These are phyloP conservation scores for Morus bassanus DNA, from an alignment of 2,797 vertebrate genomes.

Conservation along the genomic window DNA sequence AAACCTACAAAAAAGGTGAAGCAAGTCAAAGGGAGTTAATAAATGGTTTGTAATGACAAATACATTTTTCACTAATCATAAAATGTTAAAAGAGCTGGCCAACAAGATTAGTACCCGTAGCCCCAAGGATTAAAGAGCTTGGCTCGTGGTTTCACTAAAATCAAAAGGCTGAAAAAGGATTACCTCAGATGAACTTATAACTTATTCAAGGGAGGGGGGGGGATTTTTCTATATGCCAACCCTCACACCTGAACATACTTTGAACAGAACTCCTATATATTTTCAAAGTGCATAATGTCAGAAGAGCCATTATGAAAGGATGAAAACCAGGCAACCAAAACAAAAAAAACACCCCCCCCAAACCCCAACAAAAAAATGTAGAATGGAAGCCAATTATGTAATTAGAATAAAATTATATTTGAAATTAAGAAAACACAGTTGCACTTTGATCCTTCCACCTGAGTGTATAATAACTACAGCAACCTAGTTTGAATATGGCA, in stretches of 20 bases:
- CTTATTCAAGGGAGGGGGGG: rapidly evolving
- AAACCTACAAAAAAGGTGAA: not conserved
- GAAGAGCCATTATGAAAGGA: not conserved
- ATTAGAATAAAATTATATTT: not conserved
- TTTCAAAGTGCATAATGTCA: not conserved
- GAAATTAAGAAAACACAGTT: not conserved
- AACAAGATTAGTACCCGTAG: not conserved
- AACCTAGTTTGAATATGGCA: not conserved
- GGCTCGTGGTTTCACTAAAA: not conserved
- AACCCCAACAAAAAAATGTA: not conserved
- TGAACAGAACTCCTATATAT: not conserved
- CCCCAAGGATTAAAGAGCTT: conserved; percentile 6
- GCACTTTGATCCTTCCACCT: not conserved
- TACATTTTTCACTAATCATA: not conserved
- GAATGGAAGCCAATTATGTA: not conserved
- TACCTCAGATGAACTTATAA: conserved; percentile 25
- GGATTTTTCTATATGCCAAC: not conserved
- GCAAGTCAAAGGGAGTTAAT: not conserved
- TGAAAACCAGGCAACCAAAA: not conserved
- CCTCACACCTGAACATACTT: not conserved
- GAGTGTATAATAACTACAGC: not conserved
- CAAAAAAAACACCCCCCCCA: not conserved
- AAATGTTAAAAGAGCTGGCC: conserved; percentile 3
- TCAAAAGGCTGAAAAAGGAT: not conserved
- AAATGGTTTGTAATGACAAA: conserved; percentile 5